A percentile compares a stretch with the other conserved stretches of the same genome.
Conservation (phyloP, 2,113 vertebrate species). For the Poicephalus gulielmi region DNA sequence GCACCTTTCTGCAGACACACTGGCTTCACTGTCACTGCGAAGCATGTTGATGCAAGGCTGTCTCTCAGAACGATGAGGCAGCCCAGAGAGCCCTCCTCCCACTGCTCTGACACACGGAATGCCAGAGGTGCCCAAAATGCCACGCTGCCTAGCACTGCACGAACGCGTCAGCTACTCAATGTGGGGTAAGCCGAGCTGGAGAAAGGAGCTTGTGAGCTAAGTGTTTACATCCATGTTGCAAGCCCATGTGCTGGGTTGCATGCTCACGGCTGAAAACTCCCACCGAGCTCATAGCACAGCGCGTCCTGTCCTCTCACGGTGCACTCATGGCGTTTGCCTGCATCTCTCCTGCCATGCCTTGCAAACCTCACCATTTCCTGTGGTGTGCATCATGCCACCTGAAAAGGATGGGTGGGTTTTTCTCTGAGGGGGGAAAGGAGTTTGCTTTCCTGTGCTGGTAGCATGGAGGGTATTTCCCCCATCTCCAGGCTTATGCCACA, state of each 20-base stretch:
- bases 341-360: rapidly evolving
- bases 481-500: rapidly evolving
- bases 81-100: background rate
- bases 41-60: background rate
- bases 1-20: background rate
- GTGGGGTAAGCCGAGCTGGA: background rate
- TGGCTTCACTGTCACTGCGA: background rate
- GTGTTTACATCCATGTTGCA: rapidly evolving
- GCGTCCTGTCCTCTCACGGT: background rate
- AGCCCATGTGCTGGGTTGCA: background rate
- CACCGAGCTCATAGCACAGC: rapidly evolving
- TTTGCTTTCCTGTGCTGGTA: rapidly evolving
- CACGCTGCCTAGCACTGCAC: rapidly evolving
- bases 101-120: background rate
- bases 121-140: background rate
- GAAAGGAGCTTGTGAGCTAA: background rate
- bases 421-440: rapidly evolving
- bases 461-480: rapidly evolving
- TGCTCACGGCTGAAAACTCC: rapidly evolving
- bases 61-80: background rate
- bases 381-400: rapidly evolving
- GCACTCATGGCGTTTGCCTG: rapidly evolving
- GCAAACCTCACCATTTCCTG: background rate
- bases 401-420: rapidly evolving
- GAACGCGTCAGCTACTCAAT: rapidly evolving